phyloP scores from a whole-genome alignment of 2,888 invertebrate genomes.

The Eudemis profundana region DNA sequence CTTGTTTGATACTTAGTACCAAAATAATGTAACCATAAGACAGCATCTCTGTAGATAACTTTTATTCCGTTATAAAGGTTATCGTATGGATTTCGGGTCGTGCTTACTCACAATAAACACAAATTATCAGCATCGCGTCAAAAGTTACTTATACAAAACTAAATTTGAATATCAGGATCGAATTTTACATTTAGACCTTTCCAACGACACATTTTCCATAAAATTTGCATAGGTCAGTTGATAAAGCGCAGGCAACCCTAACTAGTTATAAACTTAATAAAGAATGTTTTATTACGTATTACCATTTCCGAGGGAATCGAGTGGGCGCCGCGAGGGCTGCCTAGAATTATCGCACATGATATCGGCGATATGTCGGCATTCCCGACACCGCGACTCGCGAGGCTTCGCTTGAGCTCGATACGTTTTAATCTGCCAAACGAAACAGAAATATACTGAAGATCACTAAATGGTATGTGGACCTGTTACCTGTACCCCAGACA shows the following conservation, averaged over 20 bases:
- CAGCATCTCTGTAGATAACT: no score
- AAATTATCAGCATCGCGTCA: no score
- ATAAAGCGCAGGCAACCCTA: not conserved
- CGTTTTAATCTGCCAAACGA: slow-evolving; percentile 79
- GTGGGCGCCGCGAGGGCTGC: slow-evolving; percentile 18
- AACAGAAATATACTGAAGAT: not conserved
- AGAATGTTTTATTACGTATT: slow-evolving; percentile 13
- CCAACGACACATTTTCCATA: not conserved
- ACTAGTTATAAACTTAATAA: slow-evolving; percentile 25
- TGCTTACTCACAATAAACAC: no score
- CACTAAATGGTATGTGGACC: no score
- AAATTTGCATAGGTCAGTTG: slow-evolving; percentile 5
- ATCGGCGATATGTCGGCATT: slow-evolving; percentile 23
- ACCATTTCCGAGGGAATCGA: slow-evolving; percentile 3
- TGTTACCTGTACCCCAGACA: no score
- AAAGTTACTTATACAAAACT: no score
- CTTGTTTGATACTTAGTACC: no score
- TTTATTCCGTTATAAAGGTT: no score
- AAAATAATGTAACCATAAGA: no score
- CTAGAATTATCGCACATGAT: slow-evolving; percentile 29
- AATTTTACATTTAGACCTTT: no score
- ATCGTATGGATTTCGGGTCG: no score
- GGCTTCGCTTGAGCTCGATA: slow-evolving; percentile 43
- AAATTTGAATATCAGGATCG: no score
- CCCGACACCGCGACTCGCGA: slow-evolving; percentile 28